A percentile compares a stretch with the other conserved stretches of the same genome.
Conservation (phyloP, 2,888 invertebrate genomes). For the Asteroscopus sphinx region DNA sequence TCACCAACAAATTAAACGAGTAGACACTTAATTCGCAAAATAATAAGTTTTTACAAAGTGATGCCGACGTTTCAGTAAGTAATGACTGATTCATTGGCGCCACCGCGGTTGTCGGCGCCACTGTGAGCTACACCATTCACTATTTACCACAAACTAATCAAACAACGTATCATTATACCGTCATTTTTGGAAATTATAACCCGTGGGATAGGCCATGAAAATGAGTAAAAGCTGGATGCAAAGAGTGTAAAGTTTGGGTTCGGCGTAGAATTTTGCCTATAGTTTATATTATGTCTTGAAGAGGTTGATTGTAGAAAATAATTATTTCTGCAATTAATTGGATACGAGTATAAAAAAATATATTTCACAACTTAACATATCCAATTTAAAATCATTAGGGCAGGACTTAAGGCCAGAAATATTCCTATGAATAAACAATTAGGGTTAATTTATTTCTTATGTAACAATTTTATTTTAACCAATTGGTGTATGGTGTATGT, state of each 20-base stretch:
- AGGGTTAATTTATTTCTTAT: background rate
- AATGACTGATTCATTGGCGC: constrained; percentile 84
- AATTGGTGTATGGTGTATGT: too few relatives aligned
- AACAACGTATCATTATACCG: constrained; percentile 83
- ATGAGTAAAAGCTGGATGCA: constrained; percentile 68
- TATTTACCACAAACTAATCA: constrained; percentile 86
- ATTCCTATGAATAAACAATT: too few relatives aligned
- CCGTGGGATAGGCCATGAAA: constrained; percentile 69
- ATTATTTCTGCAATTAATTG: too few relatives aligned
- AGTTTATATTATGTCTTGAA: constrained; percentile 15
- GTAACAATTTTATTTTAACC: background rate
- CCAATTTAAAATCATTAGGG: too few relatives aligned
- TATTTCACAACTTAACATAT: too few relatives aligned
- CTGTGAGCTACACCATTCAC: constrained; percentile 57
- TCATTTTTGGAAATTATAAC: constrained; percentile 78
- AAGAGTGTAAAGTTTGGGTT: constrained; percentile 17
- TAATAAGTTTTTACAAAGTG: constrained; percentile 59
- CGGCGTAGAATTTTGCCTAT: constrained; percentile 27
- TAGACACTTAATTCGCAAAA: constrained; percentile 56
- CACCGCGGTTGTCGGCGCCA: constrained; percentile 71
- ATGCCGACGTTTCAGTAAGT: constrained; percentile 63
- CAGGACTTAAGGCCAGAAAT: too few relatives aligned
- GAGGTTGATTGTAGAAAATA: too few relatives aligned
- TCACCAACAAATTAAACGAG: constrained; percentile 45
- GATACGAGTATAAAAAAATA: too few relatives aligned